phyloP scores from a whole-genome alignment of 2,888 invertebrate genomes.

The Phyto melanocephala region DNA sequence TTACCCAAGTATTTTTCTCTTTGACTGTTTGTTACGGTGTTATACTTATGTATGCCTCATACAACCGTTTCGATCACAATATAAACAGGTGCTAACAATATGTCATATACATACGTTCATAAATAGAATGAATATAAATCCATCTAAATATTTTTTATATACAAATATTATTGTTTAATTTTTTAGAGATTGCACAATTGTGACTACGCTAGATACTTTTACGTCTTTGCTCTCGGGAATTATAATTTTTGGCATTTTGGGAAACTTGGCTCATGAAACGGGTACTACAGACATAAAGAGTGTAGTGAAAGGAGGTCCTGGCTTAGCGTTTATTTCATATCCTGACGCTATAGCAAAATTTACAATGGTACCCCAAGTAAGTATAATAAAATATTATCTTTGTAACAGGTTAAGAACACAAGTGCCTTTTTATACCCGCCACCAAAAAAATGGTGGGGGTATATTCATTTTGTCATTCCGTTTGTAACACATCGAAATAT shows the following conservation, averaged over 20 bases:
- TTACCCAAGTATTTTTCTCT: constrained; percentile 83
- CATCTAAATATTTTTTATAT: background rate
- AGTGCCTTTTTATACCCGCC: too few relatives aligned
- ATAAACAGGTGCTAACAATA: constrained; percentile 82
- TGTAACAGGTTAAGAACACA: too few relatives aligned
- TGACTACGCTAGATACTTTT: constrained; percentile 89
- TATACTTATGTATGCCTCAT: constrained; percentile 82
- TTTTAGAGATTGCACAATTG: constrained; percentile 87
- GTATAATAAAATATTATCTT: background rate
- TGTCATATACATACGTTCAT: too few relatives aligned
- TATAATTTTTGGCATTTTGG: constrained; percentile 90
- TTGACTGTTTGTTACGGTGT: constrained; percentile 82
- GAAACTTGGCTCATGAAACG: constrained; percentile 86
- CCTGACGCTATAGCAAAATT: constrained; percentile 81
- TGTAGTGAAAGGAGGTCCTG: constrained; percentile 86
- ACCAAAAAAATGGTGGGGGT: too few relatives aligned
- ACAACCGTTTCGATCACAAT: constrained; percentile 82
- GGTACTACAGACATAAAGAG: constrained; percentile 81
- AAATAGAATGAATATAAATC: background rate
- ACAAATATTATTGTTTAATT: background rate
- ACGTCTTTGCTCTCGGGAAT: constrained; percentile 90
- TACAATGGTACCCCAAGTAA: constrained; percentile 79
- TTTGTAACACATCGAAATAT: too few relatives aligned
- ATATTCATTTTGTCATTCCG: too few relatives aligned
- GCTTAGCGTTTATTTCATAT: constrained; percentile 89